Conservation (phyloP, 2,113 vertebrate genomes). For the Mesocricetus auratus region DNA sequence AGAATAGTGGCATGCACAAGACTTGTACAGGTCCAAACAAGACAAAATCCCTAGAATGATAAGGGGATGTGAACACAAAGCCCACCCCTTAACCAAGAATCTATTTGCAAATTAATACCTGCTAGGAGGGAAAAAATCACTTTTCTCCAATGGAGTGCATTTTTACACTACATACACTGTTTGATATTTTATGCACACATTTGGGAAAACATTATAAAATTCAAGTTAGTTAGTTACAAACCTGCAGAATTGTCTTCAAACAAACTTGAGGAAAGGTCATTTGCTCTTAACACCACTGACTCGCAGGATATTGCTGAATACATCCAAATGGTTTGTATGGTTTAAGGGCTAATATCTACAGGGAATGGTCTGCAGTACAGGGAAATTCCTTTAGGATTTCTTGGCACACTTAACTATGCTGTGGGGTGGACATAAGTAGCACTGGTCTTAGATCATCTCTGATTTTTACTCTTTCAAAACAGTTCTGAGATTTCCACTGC, state of each 20-base stretch:
- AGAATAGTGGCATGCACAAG: neutral
- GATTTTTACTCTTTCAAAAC: neutral
- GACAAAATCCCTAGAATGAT: neutral
- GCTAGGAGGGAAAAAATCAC: neutral
- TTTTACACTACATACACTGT: neutral
- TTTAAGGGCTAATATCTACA: neutral
- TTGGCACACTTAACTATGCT: neutral
- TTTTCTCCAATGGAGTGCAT: neutral
- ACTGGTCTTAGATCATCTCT: neutral
- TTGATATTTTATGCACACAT: no score
- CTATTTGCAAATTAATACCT: neutral
- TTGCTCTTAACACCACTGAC: neutral
- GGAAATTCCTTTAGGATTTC: conserved; percentile 27
- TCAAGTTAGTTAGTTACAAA: neutral
- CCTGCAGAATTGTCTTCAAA: neutral
- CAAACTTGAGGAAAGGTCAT: neutral
- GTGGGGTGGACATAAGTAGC: neutral
- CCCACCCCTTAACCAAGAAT: neutral
- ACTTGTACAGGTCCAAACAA: neutral
- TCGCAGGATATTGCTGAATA: conserved; percentile 2
- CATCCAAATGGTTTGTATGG: neutral
- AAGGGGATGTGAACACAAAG: neutral
- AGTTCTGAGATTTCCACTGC: neutral
- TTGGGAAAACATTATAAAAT: neutral
- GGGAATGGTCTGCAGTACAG: neutral